Conservation (phyloP, 2,797 vertebrate species). For the Lerista edwardsae region DNA sequence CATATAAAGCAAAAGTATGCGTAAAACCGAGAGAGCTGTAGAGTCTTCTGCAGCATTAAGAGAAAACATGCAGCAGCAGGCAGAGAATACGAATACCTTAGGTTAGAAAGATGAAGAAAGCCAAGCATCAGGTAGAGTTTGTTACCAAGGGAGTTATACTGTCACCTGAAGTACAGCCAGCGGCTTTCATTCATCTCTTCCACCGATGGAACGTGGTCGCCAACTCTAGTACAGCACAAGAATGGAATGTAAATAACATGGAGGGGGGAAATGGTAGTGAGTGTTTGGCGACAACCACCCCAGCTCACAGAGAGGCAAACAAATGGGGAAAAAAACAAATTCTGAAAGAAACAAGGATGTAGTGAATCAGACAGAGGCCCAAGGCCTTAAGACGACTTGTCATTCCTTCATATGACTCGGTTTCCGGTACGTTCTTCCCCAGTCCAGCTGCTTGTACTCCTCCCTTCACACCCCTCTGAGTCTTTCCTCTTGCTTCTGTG, state of each 20-base stretch:
- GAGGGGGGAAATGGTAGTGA: not conserved
- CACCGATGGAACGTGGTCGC: conserved; percentile 76
- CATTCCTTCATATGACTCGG: too few relatives aligned
- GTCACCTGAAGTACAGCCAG: conserved; percentile 88
- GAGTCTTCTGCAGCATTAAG: conserved; percentile 28
- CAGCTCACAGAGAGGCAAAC: not conserved
- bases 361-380: not conserved
- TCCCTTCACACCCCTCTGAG: not conserved
- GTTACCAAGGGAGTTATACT: conserved; percentile 63
- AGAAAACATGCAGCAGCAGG: conserved; percentile 45
- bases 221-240: conserved; percentile 84
- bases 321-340: not conserved
- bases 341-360: not conserved
- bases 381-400: not conserved
- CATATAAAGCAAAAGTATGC: conserved; percentile 18
- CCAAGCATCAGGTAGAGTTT: conserved; percentile 65
- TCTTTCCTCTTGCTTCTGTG: not conserved
- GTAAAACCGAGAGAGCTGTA: conserved; percentile 19
- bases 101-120: conserved; percentile 72
- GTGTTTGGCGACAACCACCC: not conserved
- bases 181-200: conserved; percentile 79
- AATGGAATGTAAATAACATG: conserved; percentile 67
- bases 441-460: not conserved
- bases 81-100: conserved; percentile 46
- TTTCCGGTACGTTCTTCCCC: not conserved